These are phyloP conservation scores for Leuciscus waleckii DNA, from an alignment of 2,797 vertebrate species.

Conservation along the genomic window DNA sequence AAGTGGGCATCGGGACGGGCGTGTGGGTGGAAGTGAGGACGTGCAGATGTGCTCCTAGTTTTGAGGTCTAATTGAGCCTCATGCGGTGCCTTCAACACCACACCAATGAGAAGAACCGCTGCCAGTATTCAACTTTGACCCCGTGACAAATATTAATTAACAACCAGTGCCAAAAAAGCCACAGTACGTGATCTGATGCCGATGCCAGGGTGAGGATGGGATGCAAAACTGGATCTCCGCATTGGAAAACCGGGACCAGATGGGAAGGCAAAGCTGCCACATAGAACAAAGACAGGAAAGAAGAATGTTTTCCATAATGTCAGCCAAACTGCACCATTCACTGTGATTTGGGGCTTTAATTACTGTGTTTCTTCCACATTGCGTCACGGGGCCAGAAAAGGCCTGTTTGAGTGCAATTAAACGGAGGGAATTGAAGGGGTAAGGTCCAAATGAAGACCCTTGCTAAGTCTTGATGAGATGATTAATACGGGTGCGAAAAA, in stretches of 20 bases:
- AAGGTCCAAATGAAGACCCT: slow-evolving; percentile 55
- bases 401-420: slow-evolving; percentile 73
- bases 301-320: slow-evolving; percentile 52
- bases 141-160: slow-evolving; percentile 26
- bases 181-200: slow-evolving; percentile 2
- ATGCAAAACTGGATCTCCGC: slow-evolving; percentile 32
- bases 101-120: background rate
- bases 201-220: slow-evolving; percentile 1
- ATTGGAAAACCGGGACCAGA: slow-evolving; percentile 27
- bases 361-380: slow-evolving; percentile 77
- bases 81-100: slow-evolving; percentile 35
- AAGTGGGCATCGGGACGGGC: slow-evolving; percentile 46
- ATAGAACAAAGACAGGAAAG: slow-evolving; percentile 51
- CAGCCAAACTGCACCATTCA: slow-evolving; percentile 61
- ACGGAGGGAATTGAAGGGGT: slow-evolving; percentile 50
- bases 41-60: slow-evolving; percentile 56
- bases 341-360: slow-evolving; percentile 71
- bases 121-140: slow-evolving; percentile 43
- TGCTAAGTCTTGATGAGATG: slow-evolving; percentile 54
- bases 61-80: slow-evolving; percentile 55
- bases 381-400: slow-evolving; percentile 77
- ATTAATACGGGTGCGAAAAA: slow-evolving; percentile 50
- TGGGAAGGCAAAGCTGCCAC: slow-evolving; percentile 46
- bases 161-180: slow-evolving; percentile 24
- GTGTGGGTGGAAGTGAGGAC: slow-evolving; percentile 51